Base-by-base conservation (phyloP, 2,888 invertebrate genomes). In the Apantesis nais region DNA sequence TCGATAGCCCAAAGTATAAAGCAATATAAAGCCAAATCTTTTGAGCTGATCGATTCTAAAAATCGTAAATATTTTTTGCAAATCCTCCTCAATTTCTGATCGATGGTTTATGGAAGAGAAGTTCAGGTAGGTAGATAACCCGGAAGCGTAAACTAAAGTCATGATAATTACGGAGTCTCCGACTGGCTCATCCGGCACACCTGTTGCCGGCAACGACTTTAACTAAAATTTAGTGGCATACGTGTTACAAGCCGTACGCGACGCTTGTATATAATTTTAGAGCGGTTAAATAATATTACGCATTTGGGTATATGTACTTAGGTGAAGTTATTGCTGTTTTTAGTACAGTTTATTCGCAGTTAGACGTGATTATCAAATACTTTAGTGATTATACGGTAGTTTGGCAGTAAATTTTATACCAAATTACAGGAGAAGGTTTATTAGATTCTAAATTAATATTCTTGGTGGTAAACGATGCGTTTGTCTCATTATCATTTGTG, bases 181-280 rank as follows among this genome's bases (percentile, higher is more conserved):
- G 82, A 84, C 86, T 86, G 88, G 86, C 90, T 90, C 92, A 93
- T 93, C 92, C 86, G 80, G 82, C 84, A 85, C 94, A 94, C 94
- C 93, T 94, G 94, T 93, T 94, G 94, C 93, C 89, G 73, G 74
- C 81, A 85, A 89, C 90, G 90, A 92, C 90, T 92, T 90, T 89
- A 92, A 93, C 93, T 92, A 89, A 92, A 93, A 93, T 93, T 93
- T 93, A 92, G 91, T 91, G 85, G 84, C 88, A 90, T 90, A 93
- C 92, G 91, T 93, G 93, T 90, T 87, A 88, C 88, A 86, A 88
- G 87, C 88, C 88, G 86, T 86, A 86, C 83, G 88, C 89, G 88
- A 88, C 88, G 89, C 89, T 91, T 92, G 91, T 92, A 88, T 90
- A 90, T 92, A 92, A 93, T 92, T 93, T 90, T 89, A 86, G 79